Base-by-base conservation (phyloP, 2,888 invertebrate genomes). In the Halictus quadricinctus region DNA sequence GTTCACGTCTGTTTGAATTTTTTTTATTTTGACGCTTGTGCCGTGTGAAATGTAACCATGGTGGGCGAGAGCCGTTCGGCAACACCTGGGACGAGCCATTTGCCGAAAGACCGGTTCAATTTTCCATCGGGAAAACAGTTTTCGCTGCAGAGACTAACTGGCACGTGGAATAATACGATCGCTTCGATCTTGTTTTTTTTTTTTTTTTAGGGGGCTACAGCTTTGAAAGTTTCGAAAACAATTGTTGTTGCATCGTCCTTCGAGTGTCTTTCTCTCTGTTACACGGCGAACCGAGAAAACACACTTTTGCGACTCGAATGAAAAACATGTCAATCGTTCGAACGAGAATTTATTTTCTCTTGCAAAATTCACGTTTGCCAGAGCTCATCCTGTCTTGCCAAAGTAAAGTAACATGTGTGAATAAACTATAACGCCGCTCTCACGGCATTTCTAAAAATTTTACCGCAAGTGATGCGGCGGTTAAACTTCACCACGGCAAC, bases 71-170 rank as follows among this genome's bases (percentile, higher is more conserved):
- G 12, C n/a, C 64, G 41, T 29, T 54, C 46, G 72, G 64, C 21
- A 78, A 69, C 84, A 84, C 84, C 84, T 76, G 84, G 78, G 72
- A 78, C 84, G 80, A 73, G 66, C 64, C 43, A 75, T 83, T 84
- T 36, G 72, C 72, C 54, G 41, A 80, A 81, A 70, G 70, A 64
- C 70, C 76, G 78, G 81, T 76, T 76, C 72, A 46, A 72, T 70
- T 85, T 77, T 72, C 76, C 72, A 81, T 54, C 29, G 69, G 76
- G 72, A 80, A 85, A 88, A 87, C 76, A 54, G 76, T 82, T 86
- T 76, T 41, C 64, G 25, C 75, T 29, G 66, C 41, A 77, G 75
- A 81, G 48, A 69, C 66, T 74, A 74, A 75, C 70, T 73, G 64
- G 29, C 54, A 41, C 36, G 70, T 15, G 46, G 75, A 78, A 84